phyloP scores from a whole-genome alignment of 2,113 vertebrate species.

The Varanus komodoensis region DNA sequence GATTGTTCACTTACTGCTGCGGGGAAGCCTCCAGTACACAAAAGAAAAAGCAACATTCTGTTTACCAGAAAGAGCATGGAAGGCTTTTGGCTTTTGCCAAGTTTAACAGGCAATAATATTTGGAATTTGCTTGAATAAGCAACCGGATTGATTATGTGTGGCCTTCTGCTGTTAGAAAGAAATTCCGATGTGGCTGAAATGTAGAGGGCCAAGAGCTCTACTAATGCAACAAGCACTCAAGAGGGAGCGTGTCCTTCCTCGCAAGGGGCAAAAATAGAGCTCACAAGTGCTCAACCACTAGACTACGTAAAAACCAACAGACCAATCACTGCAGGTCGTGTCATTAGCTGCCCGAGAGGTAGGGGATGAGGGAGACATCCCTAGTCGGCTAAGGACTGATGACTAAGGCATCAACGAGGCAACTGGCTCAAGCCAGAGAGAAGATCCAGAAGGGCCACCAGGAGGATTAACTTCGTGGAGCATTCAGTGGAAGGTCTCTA shows the following conservation, averaged over 20 bases:
- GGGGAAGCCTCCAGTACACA: background rate
- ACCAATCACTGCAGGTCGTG: background rate
- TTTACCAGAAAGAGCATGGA: background rate
- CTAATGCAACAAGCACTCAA: background rate
- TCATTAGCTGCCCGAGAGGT: background rate
- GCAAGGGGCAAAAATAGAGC: background rate
- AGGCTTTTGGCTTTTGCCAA: background rate
- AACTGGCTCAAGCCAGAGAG: background rate
- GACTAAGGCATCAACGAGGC: background rate
- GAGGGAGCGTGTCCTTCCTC: background rate
- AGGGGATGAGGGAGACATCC: background rate
- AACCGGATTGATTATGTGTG: background rate
- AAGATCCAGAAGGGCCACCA: background rate
- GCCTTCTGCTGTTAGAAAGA: background rate
- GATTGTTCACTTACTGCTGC: background rate
- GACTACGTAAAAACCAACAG: background rate
- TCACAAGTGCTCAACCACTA: slow-evolving; percentile 5
- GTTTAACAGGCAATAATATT: background rate
- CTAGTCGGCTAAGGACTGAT: background rate
- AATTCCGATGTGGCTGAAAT: background rate
- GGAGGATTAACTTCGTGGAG: background rate
- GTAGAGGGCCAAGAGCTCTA: background rate
- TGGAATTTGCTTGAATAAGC: background rate
- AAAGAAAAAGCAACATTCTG: background rate
- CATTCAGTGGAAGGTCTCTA: slow-evolving; percentile 90